Conservation (phyloP, 2,888 invertebrate species). For the Phyto melanocephala region DNA sequence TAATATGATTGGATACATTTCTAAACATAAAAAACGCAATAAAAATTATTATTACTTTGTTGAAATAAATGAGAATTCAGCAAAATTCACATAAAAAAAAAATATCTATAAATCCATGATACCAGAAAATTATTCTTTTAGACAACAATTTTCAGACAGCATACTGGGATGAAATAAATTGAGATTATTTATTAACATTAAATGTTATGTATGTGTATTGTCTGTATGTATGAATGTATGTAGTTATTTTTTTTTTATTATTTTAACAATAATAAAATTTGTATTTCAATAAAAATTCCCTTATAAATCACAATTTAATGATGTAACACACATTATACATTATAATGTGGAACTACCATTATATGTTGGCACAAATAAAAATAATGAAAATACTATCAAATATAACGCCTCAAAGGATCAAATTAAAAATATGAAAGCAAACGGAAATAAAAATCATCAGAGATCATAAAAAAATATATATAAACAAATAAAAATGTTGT, state of each 20-base stretch:
- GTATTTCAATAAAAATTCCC: slow-evolving; percentile 18
- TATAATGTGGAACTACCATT: slow-evolving; percentile 11
- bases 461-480: slow-evolving; percentile 3
- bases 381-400: slow-evolving; percentile 10
- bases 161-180: neutral
- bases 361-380: neutral
- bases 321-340: neutral
- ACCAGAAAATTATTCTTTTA: neutral
- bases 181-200: neutral
- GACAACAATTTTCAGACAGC: neutral
- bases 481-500: slow-evolving; percentile 1
- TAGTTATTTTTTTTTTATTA: slow-evolving; percentile 1
- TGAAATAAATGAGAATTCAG: neutral
- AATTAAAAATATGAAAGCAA: slow-evolving; percentile 31
- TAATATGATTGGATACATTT: neutral
- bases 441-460: slow-evolving; percentile 1
- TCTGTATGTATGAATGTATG: neutral
- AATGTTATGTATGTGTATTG: neutral
- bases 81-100: neutral
- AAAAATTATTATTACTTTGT: neutral
- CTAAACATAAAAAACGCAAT: neutral
- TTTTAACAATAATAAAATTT: slow-evolving; percentile 22
- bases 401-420: slow-evolving; percentile 41
- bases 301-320: slow-evolving; percentile 43
- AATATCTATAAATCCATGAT: neutral